A percentile compares a stretch with the other conserved stretches of the same genome.
Conservation (phyloP, 2,113 vertebrate species). For the Elephantulus edwardii region DNA sequence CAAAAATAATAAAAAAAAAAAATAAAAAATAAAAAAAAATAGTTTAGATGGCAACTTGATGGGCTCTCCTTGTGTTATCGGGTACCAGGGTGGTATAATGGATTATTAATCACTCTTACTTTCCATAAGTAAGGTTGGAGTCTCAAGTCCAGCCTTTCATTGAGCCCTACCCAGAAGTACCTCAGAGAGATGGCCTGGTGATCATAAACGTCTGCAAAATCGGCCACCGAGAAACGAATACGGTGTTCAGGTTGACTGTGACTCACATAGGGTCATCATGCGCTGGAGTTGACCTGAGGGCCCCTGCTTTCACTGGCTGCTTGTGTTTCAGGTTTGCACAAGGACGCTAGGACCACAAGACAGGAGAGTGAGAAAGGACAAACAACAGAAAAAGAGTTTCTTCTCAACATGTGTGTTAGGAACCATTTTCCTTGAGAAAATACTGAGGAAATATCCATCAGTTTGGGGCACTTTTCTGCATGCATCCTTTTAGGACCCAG, state of each 20-base stretch:
- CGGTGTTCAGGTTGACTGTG: too few species aligned
- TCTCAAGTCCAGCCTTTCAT: background rate
- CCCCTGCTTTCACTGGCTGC: too few species aligned
- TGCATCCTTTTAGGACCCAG: background rate
- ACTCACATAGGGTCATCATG: too few species aligned
- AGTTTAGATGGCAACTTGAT: rapidly evolving
- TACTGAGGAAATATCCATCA: background rate
- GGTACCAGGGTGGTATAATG: background rate
- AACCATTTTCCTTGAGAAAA: background rate
- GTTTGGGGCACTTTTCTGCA: background rate
- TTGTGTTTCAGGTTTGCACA: background rate
- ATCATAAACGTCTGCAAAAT: background rate
- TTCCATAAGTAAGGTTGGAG: background rate
- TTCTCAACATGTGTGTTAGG: background rate
- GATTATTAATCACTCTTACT: background rate
- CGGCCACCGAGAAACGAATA: background rate
- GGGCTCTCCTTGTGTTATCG: too few species aligned
- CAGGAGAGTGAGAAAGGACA: background rate
- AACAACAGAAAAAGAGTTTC: background rate
- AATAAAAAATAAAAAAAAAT: too few species aligned
- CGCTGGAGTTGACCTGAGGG: background rate
- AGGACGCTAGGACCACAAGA: background rate
- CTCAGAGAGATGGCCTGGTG: background rate
- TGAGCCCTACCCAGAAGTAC: background rate
- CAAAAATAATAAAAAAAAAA: too few species aligned